A percentile compares a stretch with the other conserved stretches of the same genome.
These are phyloP conservation scores for Sipha maydis DNA, from an alignment of 2,888 invertebrate species.

Conservation along the genomic window DNA sequence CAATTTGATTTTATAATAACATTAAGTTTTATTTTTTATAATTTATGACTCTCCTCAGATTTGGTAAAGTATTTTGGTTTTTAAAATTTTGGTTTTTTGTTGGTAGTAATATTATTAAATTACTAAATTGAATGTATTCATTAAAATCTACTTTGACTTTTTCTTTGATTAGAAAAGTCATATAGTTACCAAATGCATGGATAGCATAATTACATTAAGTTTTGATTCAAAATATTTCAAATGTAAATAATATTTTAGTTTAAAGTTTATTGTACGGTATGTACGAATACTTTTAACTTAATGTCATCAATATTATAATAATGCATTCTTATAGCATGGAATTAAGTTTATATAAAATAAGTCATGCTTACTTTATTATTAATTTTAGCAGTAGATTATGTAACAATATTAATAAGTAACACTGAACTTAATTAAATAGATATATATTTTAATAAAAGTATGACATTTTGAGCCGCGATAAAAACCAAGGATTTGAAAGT, in stretches of 20 bases:
- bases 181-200: background rate
- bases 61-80: background rate
- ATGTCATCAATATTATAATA: too few relatives aligned
- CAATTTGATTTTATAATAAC: background rate
- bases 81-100: background rate
- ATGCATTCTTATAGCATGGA: too few relatives aligned
- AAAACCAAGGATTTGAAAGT: slow-evolving; percentile 11
- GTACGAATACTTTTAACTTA: background rate
- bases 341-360: too few relatives aligned
- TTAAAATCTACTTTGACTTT: background rate
- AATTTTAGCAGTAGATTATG: background rate
- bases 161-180: background rate
- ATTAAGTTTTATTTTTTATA: background rate
- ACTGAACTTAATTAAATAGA: background rate
- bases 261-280: background rate
- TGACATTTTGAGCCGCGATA: background rate
- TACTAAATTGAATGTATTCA: background rate
- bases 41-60: background rate
- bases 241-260: background rate
- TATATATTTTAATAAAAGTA: background rate
- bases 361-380: background rate
- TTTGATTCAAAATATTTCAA: background rate
- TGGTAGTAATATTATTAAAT: background rate
- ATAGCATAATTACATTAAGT: slow-evolving; percentile 1
- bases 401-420: background rate